Percentiles rank a stretch among this genome's conserved stretches.
Evolutionary conservation across 2,113 vertebrate genomes (phyloP).

Genomic region (Sciurus niger): DNA sequence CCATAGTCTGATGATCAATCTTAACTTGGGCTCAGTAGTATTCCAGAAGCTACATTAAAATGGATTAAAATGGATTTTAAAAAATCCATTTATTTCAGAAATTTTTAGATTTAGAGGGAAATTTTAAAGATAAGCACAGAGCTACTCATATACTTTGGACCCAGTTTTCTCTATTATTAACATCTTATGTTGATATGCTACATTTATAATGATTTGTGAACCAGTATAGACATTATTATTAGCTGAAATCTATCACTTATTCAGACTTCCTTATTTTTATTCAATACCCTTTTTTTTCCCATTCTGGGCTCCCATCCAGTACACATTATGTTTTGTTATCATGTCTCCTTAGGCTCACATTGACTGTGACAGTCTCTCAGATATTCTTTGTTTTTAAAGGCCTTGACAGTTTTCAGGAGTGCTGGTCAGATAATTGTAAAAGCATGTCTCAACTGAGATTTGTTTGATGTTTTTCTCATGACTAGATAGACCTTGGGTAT

Average conservation of each 20-base stretch:
- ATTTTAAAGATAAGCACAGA: not conserved
- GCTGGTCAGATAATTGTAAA: constrained; percentile 5
- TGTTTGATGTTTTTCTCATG: not conserved
- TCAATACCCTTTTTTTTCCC: not conserved
- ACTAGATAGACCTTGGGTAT: not conserved
- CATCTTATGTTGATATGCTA: not conserved
- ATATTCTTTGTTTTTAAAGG: not conserved
- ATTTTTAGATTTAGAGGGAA: constrained; percentile 35
- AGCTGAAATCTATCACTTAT: not conserved
- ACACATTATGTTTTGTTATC: not conserved
- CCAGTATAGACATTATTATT: not conserved
- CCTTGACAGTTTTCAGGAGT: not conserved
- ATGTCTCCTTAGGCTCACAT: not conserved
- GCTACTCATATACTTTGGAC: not conserved
- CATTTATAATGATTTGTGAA: not conserved
- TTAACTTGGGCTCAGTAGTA: not conserved
- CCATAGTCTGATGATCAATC: not conserved
- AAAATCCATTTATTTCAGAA: not conserved
- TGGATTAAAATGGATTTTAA: not conserved
- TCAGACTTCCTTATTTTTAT: not conserved
- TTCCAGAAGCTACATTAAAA: not conserved
- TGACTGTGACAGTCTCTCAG: not conserved
- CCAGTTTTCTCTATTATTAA: not conserved
- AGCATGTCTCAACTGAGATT: not conserved
- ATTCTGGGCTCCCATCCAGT: not conserved